Evolutionary conservation across 2,888 invertebrate genomes (phyloP), one percentile per base, ranked within the genome.

Genomic region (Chymomyza caudatula): DNA sequence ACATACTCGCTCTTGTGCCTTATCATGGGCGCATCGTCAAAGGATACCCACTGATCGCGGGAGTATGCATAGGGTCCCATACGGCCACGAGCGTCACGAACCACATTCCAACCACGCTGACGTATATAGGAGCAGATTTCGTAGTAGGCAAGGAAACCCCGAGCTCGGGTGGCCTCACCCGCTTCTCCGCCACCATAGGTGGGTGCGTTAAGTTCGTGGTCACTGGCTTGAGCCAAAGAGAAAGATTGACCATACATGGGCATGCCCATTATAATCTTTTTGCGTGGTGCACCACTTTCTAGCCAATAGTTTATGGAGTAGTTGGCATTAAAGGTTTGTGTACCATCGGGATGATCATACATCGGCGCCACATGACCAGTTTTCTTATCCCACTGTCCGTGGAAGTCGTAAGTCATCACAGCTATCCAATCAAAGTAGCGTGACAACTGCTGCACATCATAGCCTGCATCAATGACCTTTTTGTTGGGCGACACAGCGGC

Each of bases 221-320:
- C 91, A 37, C 90, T 91, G 29, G 91, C 91, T 73, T 96, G 94
- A 17, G 94, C 94, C 61, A 97, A 89, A 0, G 95, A 94, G 90
- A 97, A 97, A 0, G 96, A 95, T 87, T 97, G 97, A 0, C 97
- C 97, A 83, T 97, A 97, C 92, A 96, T 93, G 0, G 97, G 97
- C 91, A 96, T 94, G 13, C 97, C 97, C 93, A 97, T 92, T 0
- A 97, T 92, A 0, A 97, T 88, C 88, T 97, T 97, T 62, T 92
- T 93, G 1, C 93, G 92, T 17, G 94, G 93, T 0, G 96, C 96
- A 3, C 97, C 97, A 89, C 94, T 92, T 68, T 92, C 91, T 20
- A 97, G 93, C 97, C 97, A 97, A 88, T 97, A 96, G 88, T 95
- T 92, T 15, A 97, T 95, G 0, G 97, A 95, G 89, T 93, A 97